Base-by-base conservation (phyloP, 2,113 vertebrate genomes). In the Megalops atlanticus region DNA sequence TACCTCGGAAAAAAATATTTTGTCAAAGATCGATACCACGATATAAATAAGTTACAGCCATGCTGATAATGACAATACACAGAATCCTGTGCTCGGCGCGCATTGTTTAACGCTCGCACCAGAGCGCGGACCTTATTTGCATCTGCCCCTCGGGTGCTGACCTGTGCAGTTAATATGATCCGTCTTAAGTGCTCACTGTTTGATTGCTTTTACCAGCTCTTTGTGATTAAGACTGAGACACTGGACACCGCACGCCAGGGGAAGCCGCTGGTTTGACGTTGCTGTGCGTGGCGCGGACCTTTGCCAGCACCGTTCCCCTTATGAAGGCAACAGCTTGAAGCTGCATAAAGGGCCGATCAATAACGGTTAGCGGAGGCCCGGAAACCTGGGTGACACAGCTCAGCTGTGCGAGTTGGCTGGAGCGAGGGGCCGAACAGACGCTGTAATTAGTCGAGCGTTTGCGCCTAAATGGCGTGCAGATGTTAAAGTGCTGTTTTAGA, bases 1-100 rank as follows among this genome's bases (percentile, higher is more conserved):
- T 95, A 97, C 97, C 97, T 98, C 97, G 96, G 95, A 97, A 97
- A 92, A 95, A 96, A 94, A n/a, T n/a, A n/a, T n/a, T 96, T 96
- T 95, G 90, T 89, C 89, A 86, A 87, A 89, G 88, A 92, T 90
- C 92, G 92, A 90, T 91, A 90, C 86, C 89, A 90, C 70, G 78
- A 91, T 90, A 91, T 35, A 74, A 89, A 86, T 85, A 88, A 85
- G 88, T 88, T 89, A 79, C 80, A 31, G 68, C 35, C 41, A n/a
- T 64, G 38, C 58, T n/a, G 69, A 3, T 47, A 79, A 11, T 12
- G 79, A 49, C 15, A 43, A 58, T 5, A 24, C 21, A n/a, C 52
- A 58, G 24, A 8, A 24, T 24, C 58, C n/a, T 11, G 24, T n/a
- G 24, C 54, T n/a, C 54, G 18, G 54, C 1, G 24, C 76, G 27